Evolutionary conservation across 2,113 vertebrate genomes (phyloP), one percentile per base, ranked within the genome.

Genomic region (Pterocles orientalis): DNA sequence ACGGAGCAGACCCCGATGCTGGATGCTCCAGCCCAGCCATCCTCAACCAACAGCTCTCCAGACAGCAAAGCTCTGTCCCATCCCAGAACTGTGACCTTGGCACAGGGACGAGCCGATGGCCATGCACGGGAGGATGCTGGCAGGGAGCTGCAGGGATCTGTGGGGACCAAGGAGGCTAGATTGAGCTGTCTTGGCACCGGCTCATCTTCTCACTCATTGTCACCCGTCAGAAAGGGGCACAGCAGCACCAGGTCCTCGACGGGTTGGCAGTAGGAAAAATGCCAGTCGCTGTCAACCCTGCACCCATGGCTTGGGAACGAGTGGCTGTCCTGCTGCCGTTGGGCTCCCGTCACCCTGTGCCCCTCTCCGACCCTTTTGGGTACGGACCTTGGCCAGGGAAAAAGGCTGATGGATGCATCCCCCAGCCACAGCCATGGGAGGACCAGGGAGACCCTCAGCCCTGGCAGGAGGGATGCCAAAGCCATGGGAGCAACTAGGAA

Each of bases 151-250:
- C 26, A 83, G 47, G 69, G 29, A 82, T 94, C 76, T 2, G 3
- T 2, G 13, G 79, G 88, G 20, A 82, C 41, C 4, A 11, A 20
- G 51, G 51, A 61, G 3, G 4, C 21, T 0, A 1, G 20, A 94
- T 95, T 94, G 96, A 97, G 95, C 43, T 96, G 84, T 96, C 88
- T 75, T 97, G 96, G 95, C 96, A 93, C 58, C 7, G 17, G 71
- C 60, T 87, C 43, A 48, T 79, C 92, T n/a, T 80, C 91, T 95
- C 82, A 73, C 64, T 68, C 76, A 71, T 43, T 29, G 62, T 86
- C 95, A 90, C 62, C 43, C 1, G 1, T 62, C 12, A 1, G 24
- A 62, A 96, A 28, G 13, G 66, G 41, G 78, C 53, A 62, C 1
- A 0, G 85, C 64, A 86, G 65, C 72, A 56, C 26, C 1, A 0